Base-by-base conservation (phyloP, 2,797 vertebrate species). In the Poecilia wingei region DNA sequence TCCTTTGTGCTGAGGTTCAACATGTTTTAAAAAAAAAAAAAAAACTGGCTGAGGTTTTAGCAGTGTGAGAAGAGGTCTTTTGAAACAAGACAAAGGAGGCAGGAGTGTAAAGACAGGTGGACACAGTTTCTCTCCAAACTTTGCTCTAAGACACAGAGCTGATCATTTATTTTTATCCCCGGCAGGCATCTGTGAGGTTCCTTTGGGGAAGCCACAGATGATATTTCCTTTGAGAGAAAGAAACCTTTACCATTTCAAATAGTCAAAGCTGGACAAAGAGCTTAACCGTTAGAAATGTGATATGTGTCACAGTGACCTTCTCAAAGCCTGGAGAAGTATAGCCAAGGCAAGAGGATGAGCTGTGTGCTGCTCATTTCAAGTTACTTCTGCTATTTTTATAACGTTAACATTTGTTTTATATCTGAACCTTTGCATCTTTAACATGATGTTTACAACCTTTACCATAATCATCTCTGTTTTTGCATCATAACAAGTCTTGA, bases 291-390 rank as follows among this genome's bases (percentile, higher is more conserved):
- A 39, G 57, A 83, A 82, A 78, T 69, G 72, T 87, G 76, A 82
- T 81, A 75, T 55, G 55, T 88, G 74, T 82, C 74, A 69, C n/a
- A 0, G 70, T 87, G 87, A 91, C 86, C 78, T 87, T 88, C 77
- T 75, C 41, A 36, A 46, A 66, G 76, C 8, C 74, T 22, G 68
- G 20, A 75, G 78, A 80, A 43, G 59, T 20, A 9, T 9, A 4
- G n/a, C 71, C 61, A 20, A 25, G 3, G 73, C 10, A 33, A 22
- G 64, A 75, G 33, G 36, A 3, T 47, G 75, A 36, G 43, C 45
- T 43, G 9, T 77, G 7, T 20, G 31, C 41, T 13, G 46, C 28
- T 47, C 20, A 28, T 13, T 75, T 57, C 22, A 70, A 0, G 22
- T 25, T 0, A 0, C 4, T 53, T 16, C 1, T 33, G 25, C 57